Evolutionary conservation across 2,888 invertebrate genomes (phyloP).

Genomic region (Lasioglossum figueresi): DNA sequence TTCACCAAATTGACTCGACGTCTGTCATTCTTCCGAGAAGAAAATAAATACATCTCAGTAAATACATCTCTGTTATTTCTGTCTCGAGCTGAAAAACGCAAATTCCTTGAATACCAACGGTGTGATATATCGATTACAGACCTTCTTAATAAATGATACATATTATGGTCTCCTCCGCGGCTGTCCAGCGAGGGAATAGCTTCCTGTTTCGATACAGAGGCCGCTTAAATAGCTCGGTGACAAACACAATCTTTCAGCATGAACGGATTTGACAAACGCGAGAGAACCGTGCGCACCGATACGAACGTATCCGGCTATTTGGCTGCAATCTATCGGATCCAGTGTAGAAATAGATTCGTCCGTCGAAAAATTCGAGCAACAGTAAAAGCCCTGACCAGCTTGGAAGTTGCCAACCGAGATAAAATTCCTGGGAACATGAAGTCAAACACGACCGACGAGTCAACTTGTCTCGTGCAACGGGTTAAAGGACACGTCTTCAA

Average conservation of each 20-base stretch:
- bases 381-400: not conserved
- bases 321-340: not conserved
- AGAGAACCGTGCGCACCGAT: not conserved
- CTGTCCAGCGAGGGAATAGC: not conserved
- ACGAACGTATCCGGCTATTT: not conserved
- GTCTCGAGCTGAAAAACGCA: not conserved
- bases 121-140: not conserved
- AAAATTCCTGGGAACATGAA: not conserved
- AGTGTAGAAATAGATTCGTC: not conserved
- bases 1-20: too few species aligned
- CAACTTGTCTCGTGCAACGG: not conserved
- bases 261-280: not conserved
- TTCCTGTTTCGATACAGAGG: slow-evolving; percentile 10
- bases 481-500: not conserved
- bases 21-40: too few species aligned
- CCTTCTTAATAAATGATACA: not conserved
- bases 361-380: not conserved
- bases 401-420: not conserved
- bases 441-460: not conserved
- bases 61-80: too few species aligned
- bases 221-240: not conserved
- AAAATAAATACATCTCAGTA: too few species aligned
- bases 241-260: not conserved
- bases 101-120: not conserved
- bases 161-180: not conserved